Percentiles rank a stretch among this genome's conserved stretches.
Evolutionary conservation across 2,113 vertebrate species (phyloP).

Genomic region (Terrapene triunguis): DNA sequence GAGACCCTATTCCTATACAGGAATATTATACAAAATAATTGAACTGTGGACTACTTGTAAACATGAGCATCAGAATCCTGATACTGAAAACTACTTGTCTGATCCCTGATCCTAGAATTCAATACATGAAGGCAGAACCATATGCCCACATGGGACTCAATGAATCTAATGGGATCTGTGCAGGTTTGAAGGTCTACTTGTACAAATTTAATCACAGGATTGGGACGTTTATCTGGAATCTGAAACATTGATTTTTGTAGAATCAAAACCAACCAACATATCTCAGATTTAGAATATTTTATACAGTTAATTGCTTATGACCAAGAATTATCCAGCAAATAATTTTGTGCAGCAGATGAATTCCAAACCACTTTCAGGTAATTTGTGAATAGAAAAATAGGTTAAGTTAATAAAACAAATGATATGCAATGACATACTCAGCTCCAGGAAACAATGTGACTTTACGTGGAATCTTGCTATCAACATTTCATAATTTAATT

Average conservation of each 20-base stretch:
- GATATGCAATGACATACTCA: background rate
- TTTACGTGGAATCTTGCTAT: background rate
- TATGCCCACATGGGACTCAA: background rate
- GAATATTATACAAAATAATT: too few species aligned
- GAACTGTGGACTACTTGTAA: background rate
- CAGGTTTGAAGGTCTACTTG: background rate
- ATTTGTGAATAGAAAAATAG: background rate
- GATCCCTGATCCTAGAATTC: background rate
- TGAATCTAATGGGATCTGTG: constrained; percentile 4
- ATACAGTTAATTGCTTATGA: background rate
- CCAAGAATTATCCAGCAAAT: background rate
- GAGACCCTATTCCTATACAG: too few species aligned
- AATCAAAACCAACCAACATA: background rate
- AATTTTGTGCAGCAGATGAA: background rate
- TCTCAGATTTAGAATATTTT: background rate
- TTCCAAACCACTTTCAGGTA: background rate
- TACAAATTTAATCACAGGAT: background rate
- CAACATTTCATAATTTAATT: background rate
- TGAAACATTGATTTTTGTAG: background rate
- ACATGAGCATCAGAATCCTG: background rate
- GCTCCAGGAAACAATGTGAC: background rate
- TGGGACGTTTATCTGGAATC: background rate
- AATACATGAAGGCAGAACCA: background rate
- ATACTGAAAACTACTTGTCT: background rate
- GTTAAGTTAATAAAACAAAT: background rate